phyloP scores from a whole-genome alignment of 2,888 invertebrate species.

The Amphimallon solstitiale region DNA sequence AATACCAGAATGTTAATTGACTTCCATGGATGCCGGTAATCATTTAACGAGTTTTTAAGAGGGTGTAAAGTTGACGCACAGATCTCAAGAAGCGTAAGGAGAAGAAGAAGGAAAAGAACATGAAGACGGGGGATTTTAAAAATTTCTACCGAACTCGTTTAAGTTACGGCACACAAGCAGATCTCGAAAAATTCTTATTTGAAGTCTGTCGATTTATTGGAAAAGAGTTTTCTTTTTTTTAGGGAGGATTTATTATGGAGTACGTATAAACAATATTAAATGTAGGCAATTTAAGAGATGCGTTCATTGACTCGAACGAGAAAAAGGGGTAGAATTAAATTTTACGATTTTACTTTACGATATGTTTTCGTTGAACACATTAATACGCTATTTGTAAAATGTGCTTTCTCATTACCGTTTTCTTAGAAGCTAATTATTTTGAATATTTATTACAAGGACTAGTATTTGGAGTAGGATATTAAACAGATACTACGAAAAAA shows the following conservation, averaged over 20 bases:
- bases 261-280: slow-evolving; percentile 20
- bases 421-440: no score
- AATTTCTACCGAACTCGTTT: slow-evolving; percentile 25
- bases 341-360: background rate
- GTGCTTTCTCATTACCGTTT: background rate
- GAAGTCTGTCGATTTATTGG: slow-evolving; percentile 29
- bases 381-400: background rate
- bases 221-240: slow-evolving; percentile 11
- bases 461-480: no score
- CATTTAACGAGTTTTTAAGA: slow-evolving; percentile 42
- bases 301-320: slow-evolving; percentile 2
- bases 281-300: slow-evolving; percentile 4
- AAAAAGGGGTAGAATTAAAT: background rate
- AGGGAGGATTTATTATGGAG: slow-evolving; percentile 9
- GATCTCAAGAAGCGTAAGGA: background rate
- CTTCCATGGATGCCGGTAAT: slow-evolving; percentile 51
- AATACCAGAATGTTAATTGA: slow-evolving; percentile 57
- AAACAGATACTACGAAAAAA: no score
- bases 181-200: slow-evolving; percentile 8
- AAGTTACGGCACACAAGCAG: slow-evolving; percentile 9
- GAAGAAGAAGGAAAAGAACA: background rate
- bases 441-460: no score
- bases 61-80: slow-evolving; percentile 26
- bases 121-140: background rate
- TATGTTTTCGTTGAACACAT: background rate